phyloP scores from a whole-genome alignment of 2,888 invertebrate species.

The Cryptus viduatorius region DNA sequence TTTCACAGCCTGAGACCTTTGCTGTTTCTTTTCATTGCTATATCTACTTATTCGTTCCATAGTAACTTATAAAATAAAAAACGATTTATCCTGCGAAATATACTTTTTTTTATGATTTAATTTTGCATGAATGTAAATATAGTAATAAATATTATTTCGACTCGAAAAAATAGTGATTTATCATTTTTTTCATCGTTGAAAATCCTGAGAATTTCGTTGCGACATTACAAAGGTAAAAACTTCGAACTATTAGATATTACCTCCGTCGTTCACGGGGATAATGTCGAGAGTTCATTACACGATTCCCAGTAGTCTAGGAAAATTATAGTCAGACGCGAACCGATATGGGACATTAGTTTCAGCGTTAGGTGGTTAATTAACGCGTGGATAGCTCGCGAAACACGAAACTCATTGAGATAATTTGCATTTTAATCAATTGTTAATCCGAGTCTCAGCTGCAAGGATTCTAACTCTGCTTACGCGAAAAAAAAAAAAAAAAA shows the following conservation, averaged over 20 bases:
- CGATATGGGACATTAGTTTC: neutral
- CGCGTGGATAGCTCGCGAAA: neutral
- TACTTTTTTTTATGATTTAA: too few relatives aligned
- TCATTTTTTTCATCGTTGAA: neutral
- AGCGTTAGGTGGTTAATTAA: neutral
- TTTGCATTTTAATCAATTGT: neutral
- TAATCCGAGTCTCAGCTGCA: neutral
- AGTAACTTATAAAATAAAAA: too few relatives aligned
- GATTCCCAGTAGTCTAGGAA: neutral
- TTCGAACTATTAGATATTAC: neutral
- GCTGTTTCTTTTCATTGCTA: too few relatives aligned
- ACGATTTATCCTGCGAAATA: too few relatives aligned
- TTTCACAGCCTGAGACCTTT: too few relatives aligned
- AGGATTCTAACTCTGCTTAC: too few relatives aligned
- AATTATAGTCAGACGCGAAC: neutral
- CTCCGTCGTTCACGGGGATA: neutral
- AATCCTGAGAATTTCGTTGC: neutral
- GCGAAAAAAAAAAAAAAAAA: too few relatives aligned
- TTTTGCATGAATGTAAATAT: too few relatives aligned
- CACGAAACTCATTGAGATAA: neutral
- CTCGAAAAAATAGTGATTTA: neutral
- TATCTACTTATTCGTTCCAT: too few relatives aligned
- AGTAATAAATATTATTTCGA: neutral
- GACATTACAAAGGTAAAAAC: neutral
- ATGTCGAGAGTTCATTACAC: neutral